These are phyloP conservation scores for Otolemur garnettii DNA, from an alignment of 2,113 vertebrate species.

Conservation along the genomic window DNA sequence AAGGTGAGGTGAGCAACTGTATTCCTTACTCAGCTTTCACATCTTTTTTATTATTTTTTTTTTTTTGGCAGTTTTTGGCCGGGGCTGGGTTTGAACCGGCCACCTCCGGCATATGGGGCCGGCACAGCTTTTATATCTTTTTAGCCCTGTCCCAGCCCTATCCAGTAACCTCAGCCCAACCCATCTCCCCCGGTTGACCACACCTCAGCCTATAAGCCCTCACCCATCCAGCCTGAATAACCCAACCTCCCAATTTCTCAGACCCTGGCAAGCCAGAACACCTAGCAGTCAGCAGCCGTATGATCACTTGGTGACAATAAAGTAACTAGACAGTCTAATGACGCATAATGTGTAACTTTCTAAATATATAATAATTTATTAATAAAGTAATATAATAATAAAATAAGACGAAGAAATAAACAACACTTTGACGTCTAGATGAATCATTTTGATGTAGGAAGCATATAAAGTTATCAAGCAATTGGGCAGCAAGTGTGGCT, in stretches of 20 bases:
- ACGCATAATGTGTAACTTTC: conserved; percentile 4
- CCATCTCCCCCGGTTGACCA: background rate
- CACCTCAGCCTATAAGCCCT: background rate
- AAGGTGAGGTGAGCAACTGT: background rate
- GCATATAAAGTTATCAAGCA: background rate
- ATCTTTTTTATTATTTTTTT: background rate
- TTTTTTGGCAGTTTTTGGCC: no score
- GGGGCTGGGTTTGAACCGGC: no score
- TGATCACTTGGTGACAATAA: conserved; percentile 8
- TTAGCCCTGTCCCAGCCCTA: background rate
- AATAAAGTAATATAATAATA: conserved; percentile 41
- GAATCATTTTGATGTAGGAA: conserved; percentile 21
- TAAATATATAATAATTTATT: conserved; percentile 50
- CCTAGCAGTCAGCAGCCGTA: background rate
- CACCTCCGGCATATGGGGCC: no score
- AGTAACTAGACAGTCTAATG: background rate
- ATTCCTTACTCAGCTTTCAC: background rate
- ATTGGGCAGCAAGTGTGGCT: background rate
- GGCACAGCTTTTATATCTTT: background rate
- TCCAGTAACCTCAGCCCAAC: background rate
- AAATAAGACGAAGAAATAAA: conserved; percentile 39
- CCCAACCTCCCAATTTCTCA: background rate
- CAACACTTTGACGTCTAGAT: background rate
- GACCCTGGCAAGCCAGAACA: background rate
- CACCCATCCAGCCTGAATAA: background rate